Evolutionary conservation across 2,888 invertebrate genomes (phyloP).

Genomic region (Trypoxylon attenuatum): DNA sequence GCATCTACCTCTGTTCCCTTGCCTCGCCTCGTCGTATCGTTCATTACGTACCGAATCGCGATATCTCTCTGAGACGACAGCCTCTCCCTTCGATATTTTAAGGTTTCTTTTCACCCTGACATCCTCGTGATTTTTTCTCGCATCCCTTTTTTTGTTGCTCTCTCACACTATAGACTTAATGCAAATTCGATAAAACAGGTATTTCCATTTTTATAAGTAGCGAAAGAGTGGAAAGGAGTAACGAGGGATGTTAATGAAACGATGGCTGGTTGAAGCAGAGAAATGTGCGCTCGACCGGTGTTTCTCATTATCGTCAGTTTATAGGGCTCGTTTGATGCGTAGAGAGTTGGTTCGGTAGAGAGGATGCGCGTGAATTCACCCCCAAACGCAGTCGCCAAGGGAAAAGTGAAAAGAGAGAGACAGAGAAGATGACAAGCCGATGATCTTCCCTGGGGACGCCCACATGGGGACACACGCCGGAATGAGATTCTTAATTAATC

Average conservation of each 20-base stretch:
- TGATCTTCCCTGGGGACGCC: slow-evolving; percentile 60
- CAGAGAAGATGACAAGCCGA: slow-evolving; percentile 54
- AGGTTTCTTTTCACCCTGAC: slow-evolving; percentile 11
- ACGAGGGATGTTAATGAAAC: background rate
- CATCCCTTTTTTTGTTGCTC: slow-evolving; percentile 29
- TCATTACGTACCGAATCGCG: slow-evolving; percentile 55
- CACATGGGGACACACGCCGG: slow-evolving; percentile 54
- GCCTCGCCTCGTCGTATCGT: slow-evolving; percentile 41
- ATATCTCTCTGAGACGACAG: slow-evolving; percentile 53
- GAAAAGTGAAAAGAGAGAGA: slow-evolving; percentile 17
- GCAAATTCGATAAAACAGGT: too few relatives aligned
- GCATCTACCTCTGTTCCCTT: slow-evolving; percentile 44
- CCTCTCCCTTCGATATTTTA: slow-evolving; percentile 41
- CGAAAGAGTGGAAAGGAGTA: background rate
- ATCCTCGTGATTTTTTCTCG: slow-evolving; percentile 32
- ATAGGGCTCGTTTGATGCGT: slow-evolving; percentile 23
- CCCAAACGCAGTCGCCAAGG: slow-evolving; percentile 11
- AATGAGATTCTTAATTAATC: slow-evolving; percentile 69
- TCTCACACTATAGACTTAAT: too few relatives aligned
- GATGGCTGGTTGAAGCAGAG: background rate
- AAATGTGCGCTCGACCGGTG: slow-evolving; percentile 20
- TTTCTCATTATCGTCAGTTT: slow-evolving; percentile 52
- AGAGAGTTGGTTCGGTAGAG: background rate
- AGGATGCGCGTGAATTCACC: slow-evolving; percentile 27
- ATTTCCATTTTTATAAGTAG: too few relatives aligned